Base-by-base conservation (phyloP, 1,140 invertebrate genomes). In the Alviniconcha marisindica region DNA sequence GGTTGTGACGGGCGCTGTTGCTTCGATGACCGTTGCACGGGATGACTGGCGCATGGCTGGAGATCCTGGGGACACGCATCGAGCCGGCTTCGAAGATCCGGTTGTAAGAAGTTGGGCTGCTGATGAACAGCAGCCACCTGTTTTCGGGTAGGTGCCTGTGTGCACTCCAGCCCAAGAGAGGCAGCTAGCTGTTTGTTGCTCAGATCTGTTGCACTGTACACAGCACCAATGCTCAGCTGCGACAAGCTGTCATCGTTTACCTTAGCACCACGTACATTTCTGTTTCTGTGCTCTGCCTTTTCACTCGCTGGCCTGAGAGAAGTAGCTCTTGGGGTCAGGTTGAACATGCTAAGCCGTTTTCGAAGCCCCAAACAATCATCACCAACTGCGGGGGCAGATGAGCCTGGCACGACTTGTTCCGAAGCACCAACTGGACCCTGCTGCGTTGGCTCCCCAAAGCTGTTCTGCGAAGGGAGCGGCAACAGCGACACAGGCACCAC, bases 171-270 rank as follows among this genome's bases (percentile, higher is more conserved):
- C 15, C 78, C 78, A 0, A 80, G 78, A 66, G 78, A 42, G 5
- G 36, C 54, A 28, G 78, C 78, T 18, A 80, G 24, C 78, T 69
- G 77, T 42, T 42, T 42, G 40, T 80, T 66, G 40, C 56, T 33
- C 36, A 80, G 28, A 4, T 80, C 56, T 12, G 36, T 28, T 18
- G 78, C 78, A 7, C 56, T 36, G 60, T 80, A 80, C 36, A 80
- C 78, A 42, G 78, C 78, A 66, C 60, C 78, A 36, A 80, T 56
- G 15, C 54, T 56, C 33, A 78, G 28, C 40, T 77, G 74, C 10
- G 42, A 44, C 21, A 5, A 10, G 74, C 18, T 77, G n/a, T 48
- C n/a, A 4, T 40, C 69, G 1, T 7, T 5, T 21, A 14, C 24
- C 69, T 33, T 24, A 18, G 40, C 69, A 71, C 33, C 24, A 10